A percentile compares a stretch with the other conserved stretches of the same genome.
These are phyloP conservation scores for Aphis craccivora DNA, from an alignment of 1,140 invertebrate species.

Conservation along the genomic window DNA sequence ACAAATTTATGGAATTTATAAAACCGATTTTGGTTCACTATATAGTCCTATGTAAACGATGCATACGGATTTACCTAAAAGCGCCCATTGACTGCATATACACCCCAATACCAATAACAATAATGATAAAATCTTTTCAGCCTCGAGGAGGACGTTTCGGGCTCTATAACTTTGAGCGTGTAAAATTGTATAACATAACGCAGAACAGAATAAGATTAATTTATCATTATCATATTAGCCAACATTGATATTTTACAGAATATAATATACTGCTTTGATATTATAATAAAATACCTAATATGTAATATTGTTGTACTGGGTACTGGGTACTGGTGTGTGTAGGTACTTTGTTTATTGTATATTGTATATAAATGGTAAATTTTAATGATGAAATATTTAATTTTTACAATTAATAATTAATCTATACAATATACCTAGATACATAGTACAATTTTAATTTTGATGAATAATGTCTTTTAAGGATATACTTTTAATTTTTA, in stretches of 20 bases:
- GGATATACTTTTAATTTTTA: not conserved
- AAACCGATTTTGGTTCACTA: not conserved
- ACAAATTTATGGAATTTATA: not conserved
- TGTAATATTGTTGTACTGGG: not conserved
- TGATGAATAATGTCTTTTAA: not conserved
- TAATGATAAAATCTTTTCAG: slow-evolving; percentile 41
- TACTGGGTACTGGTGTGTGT: too few relatives aligned
- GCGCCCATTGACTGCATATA: not conserved
- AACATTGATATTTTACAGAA: not conserved
- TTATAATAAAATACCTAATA: not conserved
- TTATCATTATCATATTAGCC: not conserved
- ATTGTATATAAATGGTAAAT: not conserved
- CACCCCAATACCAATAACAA: slow-evolving; percentile 37
- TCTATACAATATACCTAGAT: not conserved
- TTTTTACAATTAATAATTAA: not conserved
- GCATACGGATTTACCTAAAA: slow-evolving; percentile 28
- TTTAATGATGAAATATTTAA: not conserved
- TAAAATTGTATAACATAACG: not conserved
- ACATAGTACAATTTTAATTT: not conserved
- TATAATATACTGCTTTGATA: not conserved
- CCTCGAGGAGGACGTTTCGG: not conserved
- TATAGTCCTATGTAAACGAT: not conserved
- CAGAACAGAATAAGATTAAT: not conserved
- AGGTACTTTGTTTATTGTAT: too few relatives aligned
- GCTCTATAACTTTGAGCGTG: not conserved